Conservation (phyloP, 2,888 invertebrate genomes). For the Trisateles emortualis region DNA sequence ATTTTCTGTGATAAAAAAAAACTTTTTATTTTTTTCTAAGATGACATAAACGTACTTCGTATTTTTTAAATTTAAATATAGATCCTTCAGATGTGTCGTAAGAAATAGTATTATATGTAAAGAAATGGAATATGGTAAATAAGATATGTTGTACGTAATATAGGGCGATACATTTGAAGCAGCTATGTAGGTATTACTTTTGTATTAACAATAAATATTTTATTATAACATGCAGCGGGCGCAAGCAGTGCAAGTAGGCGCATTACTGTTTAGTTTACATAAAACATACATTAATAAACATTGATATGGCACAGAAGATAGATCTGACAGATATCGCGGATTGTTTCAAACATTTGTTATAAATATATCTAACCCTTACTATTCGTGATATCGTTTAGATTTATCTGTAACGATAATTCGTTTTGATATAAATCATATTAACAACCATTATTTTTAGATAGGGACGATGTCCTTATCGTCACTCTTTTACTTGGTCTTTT, state of each 20-base stretch:
- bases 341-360: too few relatives aligned
- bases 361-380: too few relatives aligned
- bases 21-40: constrained; percentile 55
- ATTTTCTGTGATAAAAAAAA: constrained; percentile 81
- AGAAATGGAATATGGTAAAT: constrained; percentile 33
- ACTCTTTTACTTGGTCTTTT: too few relatives aligned
- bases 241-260: constrained; percentile 20
- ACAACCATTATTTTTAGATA: too few relatives aligned
- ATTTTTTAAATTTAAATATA: constrained; percentile 40
- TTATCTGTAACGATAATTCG: too few relatives aligned
- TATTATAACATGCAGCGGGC: constrained; percentile 25
- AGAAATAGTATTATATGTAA: constrained; percentile 37
- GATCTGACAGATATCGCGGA: too few relatives aligned
- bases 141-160: constrained; percentile 38
- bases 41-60: constrained; percentile 45
- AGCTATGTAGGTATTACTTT: constrained; percentile 45
- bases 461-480: too few relatives aligned
- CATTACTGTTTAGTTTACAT: constrained; percentile 2
- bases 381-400: too few relatives aligned
- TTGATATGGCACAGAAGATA: too few relatives aligned
- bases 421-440: too few relatives aligned
- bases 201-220: constrained; percentile 43
- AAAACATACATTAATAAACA: too few relatives aligned
- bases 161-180: constrained; percentile 44
- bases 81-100: constrained; percentile 47